These are phyloP conservation scores for Mungos mungo DNA, from an alignment of 2,113 vertebrate species.

Conservation along the genomic window DNA sequence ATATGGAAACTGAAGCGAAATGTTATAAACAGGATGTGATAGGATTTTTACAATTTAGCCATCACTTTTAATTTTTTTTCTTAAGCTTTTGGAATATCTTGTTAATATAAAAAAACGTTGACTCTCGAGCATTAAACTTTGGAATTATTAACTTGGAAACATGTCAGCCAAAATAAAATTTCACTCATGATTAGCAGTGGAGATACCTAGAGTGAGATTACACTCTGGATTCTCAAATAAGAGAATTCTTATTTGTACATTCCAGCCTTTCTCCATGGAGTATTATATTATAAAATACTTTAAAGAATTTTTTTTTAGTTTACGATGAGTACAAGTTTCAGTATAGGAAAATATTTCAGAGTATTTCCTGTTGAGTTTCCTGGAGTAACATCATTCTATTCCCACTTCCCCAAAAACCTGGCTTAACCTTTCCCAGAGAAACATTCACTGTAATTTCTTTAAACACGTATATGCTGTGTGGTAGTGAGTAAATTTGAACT, in stretches of 20 bases:
- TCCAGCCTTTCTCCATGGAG: neutral
- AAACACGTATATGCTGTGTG: neutral
- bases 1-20: neutral
- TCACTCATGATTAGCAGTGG: neutral
- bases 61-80: neutral
- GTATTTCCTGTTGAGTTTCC: constrained; percentile 35
- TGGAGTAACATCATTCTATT: neutral
- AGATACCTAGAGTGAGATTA: neutral
- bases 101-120: neutral
- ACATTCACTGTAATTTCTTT: neutral
- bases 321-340: neutral
- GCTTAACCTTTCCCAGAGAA: neutral
- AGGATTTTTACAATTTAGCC: neutral
- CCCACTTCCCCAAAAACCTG: neutral
- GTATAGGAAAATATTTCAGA: neutral
- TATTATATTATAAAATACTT: neutral
- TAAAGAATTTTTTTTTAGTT: neutral
- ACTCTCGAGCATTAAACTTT: neutral
- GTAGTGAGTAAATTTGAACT: neutral
- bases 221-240: neutral
- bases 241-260: neutral
- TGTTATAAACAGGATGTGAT: neutral
- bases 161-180: constrained; percentile 36
- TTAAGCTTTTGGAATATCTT: constrained; percentile 18
- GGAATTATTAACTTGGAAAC: constrained; percentile 1